Conservation (phyloP, 2,888 invertebrate genomes). For the Lysandra coridon region DNA sequence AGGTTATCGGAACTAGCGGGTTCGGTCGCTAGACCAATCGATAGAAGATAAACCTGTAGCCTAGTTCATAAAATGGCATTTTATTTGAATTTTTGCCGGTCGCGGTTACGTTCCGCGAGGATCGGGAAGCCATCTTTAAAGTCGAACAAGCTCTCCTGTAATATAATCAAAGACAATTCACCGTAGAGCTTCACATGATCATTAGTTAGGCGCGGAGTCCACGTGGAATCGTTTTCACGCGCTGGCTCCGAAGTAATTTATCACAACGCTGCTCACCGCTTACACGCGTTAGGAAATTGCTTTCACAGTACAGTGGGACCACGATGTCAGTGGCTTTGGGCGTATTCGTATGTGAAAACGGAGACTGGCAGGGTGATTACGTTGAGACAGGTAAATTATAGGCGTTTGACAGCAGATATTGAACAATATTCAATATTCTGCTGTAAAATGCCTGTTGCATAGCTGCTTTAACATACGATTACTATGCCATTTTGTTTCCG, state of each 20-base stretch:
- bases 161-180: not conserved
- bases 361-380: not conserved
- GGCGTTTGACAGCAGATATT: not conserved
- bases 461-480: no score
- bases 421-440: no score
- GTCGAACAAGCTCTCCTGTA: no score
- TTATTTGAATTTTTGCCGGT: no score
- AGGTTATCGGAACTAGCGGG: no score
- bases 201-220: not conserved
- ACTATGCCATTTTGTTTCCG: no score
- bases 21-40: no score
- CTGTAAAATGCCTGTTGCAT: no score
- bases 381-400: not conserved
- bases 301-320: not conserved
- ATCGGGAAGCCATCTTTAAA: no score
- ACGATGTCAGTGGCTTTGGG: not conserved
- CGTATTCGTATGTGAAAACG: not conserved
- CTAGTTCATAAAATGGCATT: no score
- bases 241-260: not conserved
- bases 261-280: constrained; percentile 10
- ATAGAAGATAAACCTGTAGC: no score
- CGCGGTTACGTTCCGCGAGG: no score
- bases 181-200: not conserved
- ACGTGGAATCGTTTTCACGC: constrained; percentile 12
- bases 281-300: not conserved